Evolutionary conservation across 1,140 invertebrate genomes (phyloP).

Genomic region (Drosophila orena): DNA sequence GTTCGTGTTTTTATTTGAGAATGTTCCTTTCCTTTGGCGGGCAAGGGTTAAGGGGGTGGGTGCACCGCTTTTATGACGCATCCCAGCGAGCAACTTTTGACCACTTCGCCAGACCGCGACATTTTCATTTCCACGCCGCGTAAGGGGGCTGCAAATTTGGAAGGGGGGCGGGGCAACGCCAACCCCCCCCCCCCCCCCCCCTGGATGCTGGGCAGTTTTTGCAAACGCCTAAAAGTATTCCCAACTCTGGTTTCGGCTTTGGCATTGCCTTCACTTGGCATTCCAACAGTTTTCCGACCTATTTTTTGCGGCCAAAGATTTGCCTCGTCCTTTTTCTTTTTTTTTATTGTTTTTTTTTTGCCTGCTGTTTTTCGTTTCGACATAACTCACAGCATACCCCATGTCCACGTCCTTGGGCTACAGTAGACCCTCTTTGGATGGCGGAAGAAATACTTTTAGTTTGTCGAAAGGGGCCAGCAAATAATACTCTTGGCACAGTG

Average conservation of each 20-base stretch:
- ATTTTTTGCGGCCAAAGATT: constrained; percentile 34
- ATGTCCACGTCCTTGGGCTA: background rate
- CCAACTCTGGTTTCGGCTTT: constrained; percentile 44
- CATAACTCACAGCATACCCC: constrained; percentile 36
- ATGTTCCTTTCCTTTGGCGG: constrained; percentile 18
- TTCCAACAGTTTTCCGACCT: constrained; percentile 26
- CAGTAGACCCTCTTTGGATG: background rate
- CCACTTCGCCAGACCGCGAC: constrained; percentile 77
- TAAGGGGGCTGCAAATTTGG: background rate
- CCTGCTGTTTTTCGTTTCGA: constrained; percentile 22
- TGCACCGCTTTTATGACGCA: constrained; percentile 66
- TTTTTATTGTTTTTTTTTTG: background rate
- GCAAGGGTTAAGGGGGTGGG: constrained; percentile 7
- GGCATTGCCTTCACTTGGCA: constrained; percentile 25
- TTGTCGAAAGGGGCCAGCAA: background rate
- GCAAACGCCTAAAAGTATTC: constrained; percentile 62
- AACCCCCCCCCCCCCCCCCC: background rate
- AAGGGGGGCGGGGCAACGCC: background rate
- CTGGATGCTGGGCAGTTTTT: constrained; percentile 56
- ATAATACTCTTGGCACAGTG: background rate
- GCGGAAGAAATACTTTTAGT: background rate
- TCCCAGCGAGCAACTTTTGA: constrained; percentile 72
- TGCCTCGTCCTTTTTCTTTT: constrained; percentile 11
- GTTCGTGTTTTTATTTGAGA: constrained; percentile 18
- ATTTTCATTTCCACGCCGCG: constrained; percentile 77